Base-by-base conservation (phyloP, 2,113 vertebrate species). In the Prinia subflava region DNA sequence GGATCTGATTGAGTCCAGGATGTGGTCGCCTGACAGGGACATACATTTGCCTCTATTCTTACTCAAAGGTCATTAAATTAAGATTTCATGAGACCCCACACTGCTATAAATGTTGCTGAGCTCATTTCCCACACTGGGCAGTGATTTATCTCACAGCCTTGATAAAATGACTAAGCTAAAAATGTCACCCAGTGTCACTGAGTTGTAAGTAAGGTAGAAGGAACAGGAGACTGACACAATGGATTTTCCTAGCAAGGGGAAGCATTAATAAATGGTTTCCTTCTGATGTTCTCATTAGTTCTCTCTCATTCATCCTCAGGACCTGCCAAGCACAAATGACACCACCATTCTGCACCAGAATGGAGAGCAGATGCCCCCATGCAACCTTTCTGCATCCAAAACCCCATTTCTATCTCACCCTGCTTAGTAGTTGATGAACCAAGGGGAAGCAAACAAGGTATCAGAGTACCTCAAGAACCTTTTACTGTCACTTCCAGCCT, bases 21-120 rank as follows among this genome's bases (percentile, higher is more conserved):
- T 59, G 65, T 11, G 49, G 46, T 57, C 3, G 21, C 69, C 67
- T 75, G 31, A 50, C 69, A 84, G 68, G 28, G 47, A 39, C 7
- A 16, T 44, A 60, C 31, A 82, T 74, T 90, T 79, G 87, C 60
- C 83, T 87, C 92, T 94, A 33, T 95, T 96, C 89, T 84, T 90
- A 94, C 86, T 91, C 56, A 93, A 75, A 83, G 87, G 68, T 87
- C 68, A 87, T 87, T 71, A 86, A 88, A 94, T 96, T 74, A 97
- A 94, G 94, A 81, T 94, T 97, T 96, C 91, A 96, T 92, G 93
- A 97, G 90, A 86, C 83, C 86, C 41, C 39, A 80, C 64, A 70
- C 74, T 84, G 62, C 82, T 97, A 95, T 81, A 97, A 91, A 94
- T 91, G 90, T 83, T 94, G 69, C 94, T 92, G 86, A 85, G 65